phyloP scores from a whole-genome alignment of 2,797 vertebrate genomes.

The Brotula barbata region DNA sequence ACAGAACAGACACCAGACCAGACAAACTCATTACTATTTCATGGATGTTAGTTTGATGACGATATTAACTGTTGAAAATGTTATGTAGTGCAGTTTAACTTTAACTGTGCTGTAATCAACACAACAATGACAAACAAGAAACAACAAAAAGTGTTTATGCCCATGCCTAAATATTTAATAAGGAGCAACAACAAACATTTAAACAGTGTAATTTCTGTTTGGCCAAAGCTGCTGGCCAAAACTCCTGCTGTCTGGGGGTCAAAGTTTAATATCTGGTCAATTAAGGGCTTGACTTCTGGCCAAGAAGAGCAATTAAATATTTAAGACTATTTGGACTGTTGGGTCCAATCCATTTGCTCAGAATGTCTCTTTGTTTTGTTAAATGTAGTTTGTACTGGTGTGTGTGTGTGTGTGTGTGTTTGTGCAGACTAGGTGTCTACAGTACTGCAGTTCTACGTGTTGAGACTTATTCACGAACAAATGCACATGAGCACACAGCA shows the following conservation, averaged over 20 bases:
- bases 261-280: neutral
- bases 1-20: too few relatives aligned
- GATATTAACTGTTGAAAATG: too few relatives aligned
- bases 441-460: constrained; percentile 10
- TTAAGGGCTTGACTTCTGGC: neutral
- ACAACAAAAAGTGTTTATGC: too few relatives aligned
- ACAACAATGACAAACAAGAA: too few relatives aligned
- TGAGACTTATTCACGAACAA: constrained; percentile 31
- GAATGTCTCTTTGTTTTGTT: neutral
- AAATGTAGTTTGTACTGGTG: neutral
- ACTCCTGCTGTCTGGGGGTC: neutral
- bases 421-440: neutral
- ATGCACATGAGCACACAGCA: constrained; percentile 8
- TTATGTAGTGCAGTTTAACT: too few relatives aligned
- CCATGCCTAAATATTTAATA: too few relatives aligned
- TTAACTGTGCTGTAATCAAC: too few relatives aligned
- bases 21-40: too few relatives aligned
- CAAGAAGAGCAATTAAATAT: neutral
- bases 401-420: neutral
- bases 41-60: too few relatives aligned
- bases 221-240: neutral
- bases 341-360: neutral
- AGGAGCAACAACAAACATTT: too few relatives aligned
- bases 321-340: neutral
- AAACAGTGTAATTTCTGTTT: neutral